Percentiles rank a stretch among this genome's conserved stretches.
Evolutionary conservation across 2,888 invertebrate genomes (phyloP).

Genomic region (Torymus tubicola): DNA sequence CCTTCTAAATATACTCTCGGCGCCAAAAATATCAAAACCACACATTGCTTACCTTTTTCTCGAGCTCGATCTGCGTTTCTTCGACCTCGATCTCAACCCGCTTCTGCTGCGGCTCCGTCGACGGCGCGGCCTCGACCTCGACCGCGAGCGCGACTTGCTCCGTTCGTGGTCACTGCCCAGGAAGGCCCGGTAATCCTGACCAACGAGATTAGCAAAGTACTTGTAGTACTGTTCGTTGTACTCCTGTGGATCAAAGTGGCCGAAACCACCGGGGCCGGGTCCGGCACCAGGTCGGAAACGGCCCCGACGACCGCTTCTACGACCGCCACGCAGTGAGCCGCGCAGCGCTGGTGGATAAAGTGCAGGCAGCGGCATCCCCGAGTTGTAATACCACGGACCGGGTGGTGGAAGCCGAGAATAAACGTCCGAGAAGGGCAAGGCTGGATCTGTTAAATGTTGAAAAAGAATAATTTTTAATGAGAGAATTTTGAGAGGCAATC

Average conservation of each 20-base stretch:
- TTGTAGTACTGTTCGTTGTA: slow-evolving; percentile 78
- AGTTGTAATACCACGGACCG: slow-evolving; percentile 70
- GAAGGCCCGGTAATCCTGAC: slow-evolving; percentile 78
- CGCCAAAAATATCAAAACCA: too few species aligned
- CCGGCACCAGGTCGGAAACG: slow-evolving; percentile 64
- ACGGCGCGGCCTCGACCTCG: slow-evolving; percentile 42
- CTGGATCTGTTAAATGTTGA: background rate
- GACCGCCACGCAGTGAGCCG: slow-evolving; percentile 54
- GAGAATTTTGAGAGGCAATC: too few species aligned
- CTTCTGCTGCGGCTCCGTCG: slow-evolving; percentile 57
- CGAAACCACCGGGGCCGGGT: background rate
- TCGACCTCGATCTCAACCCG: slow-evolving; percentile 60
- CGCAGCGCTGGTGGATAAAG: slow-evolving; percentile 64
- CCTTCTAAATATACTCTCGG: too few species aligned
- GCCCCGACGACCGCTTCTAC: background rate
- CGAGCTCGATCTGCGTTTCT: slow-evolving; percentile 63
- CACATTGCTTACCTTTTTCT: slow-evolving; percentile 53
- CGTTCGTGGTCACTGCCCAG: slow-evolving; percentile 75
- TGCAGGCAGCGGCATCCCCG: slow-evolving; percentile 65
- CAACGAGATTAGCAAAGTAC: slow-evolving; percentile 81
- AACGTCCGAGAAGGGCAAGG: slow-evolving; percentile 18
- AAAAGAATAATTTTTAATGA: too few species aligned
- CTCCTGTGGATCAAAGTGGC: slow-evolving; percentile 71
- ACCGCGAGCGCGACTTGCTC: slow-evolving; percentile 66
- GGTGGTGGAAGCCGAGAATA: slow-evolving; percentile 52